Evolutionary conservation across 2,113 vertebrate species (phyloP), one percentile per base, ranked within the genome.

Genomic region (Pseudorectes ferrugineus): DNA sequence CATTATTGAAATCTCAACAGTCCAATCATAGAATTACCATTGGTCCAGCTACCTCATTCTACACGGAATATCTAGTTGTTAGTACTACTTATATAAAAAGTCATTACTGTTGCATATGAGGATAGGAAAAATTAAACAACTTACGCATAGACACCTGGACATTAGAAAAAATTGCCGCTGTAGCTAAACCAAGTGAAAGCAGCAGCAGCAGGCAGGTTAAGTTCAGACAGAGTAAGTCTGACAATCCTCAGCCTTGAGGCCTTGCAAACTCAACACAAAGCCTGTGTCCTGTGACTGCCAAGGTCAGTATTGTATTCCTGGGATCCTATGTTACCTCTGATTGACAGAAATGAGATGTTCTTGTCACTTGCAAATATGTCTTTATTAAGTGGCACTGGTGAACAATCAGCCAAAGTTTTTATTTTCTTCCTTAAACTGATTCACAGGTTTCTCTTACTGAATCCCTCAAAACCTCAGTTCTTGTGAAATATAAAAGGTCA

Each of bases 381-480:
- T 70, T 58, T 74, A 42, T 91, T 83, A 94, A 94, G 45, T 91
- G 25, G 7, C 49, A 94, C 77, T 91, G 49, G 89, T 95, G 21
- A 14, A 51, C 48, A 92, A 59, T 77, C 25, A 92, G 59, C 14
- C 68, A n/a, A 84, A 74, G 40, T 4, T 67, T 49, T 38, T 67
- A 26, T 57, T 83, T 85, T 68, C 65, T 91, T 48, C 46, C 14
- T 85, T 92, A 79, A 92, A 51, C 2, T 49, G 25, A 87, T 72
- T 79, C 89, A 75, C 28, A 81, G 48, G 49, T 90, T 95, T 95
- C 22, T 83, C 3, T 24, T 89, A 74, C 24, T 65, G 43, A 95
- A 93, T 95, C 51, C 14, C 58, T 45, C 40, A 75, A 77, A 87
- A 73, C 5, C 16, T 31, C 31, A 42, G 18, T 55, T 68, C 11